Evolutionary conservation across 2,113 vertebrate species (phyloP), one percentile per base, ranked within the genome.

Genomic region (Petroica traversi): DNA sequence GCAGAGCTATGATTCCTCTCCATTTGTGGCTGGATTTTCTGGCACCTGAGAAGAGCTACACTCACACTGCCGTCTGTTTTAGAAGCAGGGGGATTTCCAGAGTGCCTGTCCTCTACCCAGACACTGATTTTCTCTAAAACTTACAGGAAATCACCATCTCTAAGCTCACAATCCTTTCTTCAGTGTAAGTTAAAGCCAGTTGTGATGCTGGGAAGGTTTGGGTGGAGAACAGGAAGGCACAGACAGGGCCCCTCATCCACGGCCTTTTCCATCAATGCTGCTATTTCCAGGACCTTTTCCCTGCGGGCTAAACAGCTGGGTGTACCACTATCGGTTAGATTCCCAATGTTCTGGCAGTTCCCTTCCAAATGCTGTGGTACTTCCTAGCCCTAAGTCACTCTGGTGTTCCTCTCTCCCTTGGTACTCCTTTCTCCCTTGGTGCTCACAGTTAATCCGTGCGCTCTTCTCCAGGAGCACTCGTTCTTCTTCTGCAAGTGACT

Each of bases 191-290:
- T 43, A 16, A 88, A 78, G 52, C 3, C 17, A 25, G 5, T 8
- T 40, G 52, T 14, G 49, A 54, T 57, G 25, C 41, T 86, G 57
- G 34, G 33, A 67, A 55, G 29, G 19, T 41, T 89, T 74, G 49
- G 23, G 29, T 29, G 63, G 34, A 62, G 36, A n/a, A 40, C 7
- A 83, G 45, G 59, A 79, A 24, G 67, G 52, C 48, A 49, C 0
- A 0, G 43, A 54, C 38, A 49, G 22, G 8, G 8, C 48, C 3
- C 4, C 17, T 68, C 45, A 63, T 4, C 13, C 33, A 33, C 29
- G 68, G 54, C 29, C 36, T 52, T 64, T 68, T 36, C 17, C 5
- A 2, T 52, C 63, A 45, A 4, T 0, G 0, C 16, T 28, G 23
- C 57, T 54, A 4, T 52, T 79, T 91, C 28, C 59, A 61, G 36